Conservation (phyloP, 2,113 vertebrate genomes). For the Calidris pygmaea region DNA sequence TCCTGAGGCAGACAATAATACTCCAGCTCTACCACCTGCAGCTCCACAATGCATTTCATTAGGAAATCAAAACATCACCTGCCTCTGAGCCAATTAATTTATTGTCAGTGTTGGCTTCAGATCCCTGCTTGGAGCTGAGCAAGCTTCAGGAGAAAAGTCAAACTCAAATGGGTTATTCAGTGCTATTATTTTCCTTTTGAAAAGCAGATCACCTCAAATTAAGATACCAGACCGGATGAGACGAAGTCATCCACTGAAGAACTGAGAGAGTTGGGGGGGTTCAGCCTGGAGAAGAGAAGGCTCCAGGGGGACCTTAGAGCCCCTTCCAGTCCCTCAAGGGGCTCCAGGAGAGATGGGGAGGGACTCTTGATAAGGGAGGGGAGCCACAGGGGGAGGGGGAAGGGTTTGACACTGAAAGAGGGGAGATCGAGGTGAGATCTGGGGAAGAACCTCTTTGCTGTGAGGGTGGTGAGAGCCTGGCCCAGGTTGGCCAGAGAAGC, state of each 20-base stretch:
- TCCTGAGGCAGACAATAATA: not conserved
- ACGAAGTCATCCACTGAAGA: not conserved
- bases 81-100: not conserved
- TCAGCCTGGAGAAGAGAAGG: not conserved
- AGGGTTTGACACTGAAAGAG: not conserved
- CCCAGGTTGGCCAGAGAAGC: not conserved
- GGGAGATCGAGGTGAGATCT: not conserved
- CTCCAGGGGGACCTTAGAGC: accelerated
- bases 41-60: not conserved
- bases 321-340: not conserved
- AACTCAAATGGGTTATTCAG: not conserved
- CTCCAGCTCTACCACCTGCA: not conserved
- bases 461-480: not conserved
- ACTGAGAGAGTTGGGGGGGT: not conserved
- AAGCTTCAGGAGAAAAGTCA: not conserved
- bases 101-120: not conserved
- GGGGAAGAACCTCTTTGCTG: accelerated
- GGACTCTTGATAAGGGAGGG: not conserved
- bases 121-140: not conserved
- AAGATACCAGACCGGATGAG: not conserved
- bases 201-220: not conserved
- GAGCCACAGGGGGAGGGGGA: not conserved
- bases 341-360: not conserved
- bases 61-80: not conserved
- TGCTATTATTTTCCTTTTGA: not conserved